Evolutionary conservation across 2,113 vertebrate species (phyloP), one percentile per base, ranked within the genome.

Genomic region (Pelobates fuscus): DNA sequence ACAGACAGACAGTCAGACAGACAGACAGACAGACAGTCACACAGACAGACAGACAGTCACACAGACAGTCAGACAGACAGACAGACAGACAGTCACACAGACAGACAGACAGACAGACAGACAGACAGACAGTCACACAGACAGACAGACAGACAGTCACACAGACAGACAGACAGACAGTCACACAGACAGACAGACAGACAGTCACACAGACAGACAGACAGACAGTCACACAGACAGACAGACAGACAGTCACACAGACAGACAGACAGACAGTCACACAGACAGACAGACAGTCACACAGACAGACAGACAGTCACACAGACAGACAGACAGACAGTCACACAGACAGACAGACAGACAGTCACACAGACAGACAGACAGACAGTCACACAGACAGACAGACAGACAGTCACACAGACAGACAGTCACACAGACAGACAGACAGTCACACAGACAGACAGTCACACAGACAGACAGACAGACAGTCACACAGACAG

Each of bases 101-200:
- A 57, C 54, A 57, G 54, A 57, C 54, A 57, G 54, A 57, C 54
- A 57, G 54, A 57, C 20, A 23, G 4, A 57, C 54, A 57, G 54
- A 57, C 54, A 57, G 54, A 21, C n/a, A 57, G 54, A 57, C 54
- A 5, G 54, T n/a, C 54, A 57, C 5, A 57, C 54, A 57, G 54
- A 57, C 54, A 57, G 54, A 8, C 10, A 57, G 54, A 57, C 54
- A 57, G 54, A 57, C 54, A 57, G 54, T 2, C 54, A 57, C 5
- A 8, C 10, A 57, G 54, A 57, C 54, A 57, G 54, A 57, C 54
- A 57, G 54, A 57, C 54, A 57, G 54, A 57, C 54, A 57, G 54
- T 2, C 54, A 57, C 5, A 57, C 54, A 57, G 54, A 57, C 54
- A 57, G 20, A 8, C 10, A 57, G 54, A 57, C 54, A 57, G 54